Evolutionary conservation across 2,888 invertebrate species (phyloP), one percentile per base, ranked within the genome.

Genomic region (Euzophera pinguis): DNA sequence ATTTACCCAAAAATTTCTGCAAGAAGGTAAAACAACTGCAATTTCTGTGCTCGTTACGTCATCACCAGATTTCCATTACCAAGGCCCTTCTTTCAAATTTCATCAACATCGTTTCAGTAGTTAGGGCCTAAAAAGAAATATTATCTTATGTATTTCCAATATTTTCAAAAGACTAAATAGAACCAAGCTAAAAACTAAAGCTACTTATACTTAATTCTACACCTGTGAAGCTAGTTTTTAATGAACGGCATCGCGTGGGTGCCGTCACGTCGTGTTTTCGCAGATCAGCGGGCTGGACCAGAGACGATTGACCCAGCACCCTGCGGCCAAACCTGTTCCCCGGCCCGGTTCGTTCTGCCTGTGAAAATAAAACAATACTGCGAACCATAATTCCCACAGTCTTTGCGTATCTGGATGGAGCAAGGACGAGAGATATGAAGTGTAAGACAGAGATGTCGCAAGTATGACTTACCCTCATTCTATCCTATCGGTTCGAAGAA

Each of bases 251-350:
- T 73, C 62, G 71, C 71, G 80, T 79, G 71, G 78, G 78, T 39
- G 39, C 14, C 16, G 39, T 39, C 39, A 39, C 65, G 75, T 64
- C 59, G 66, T 70, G 77, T 81, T 78, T 79, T 81, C 73, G 82
- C 80, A 73, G 81, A 84, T 82, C 78, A 69, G 70, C 75, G 76
- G 82, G 75, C 80, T 75, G 77, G 79, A 77, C 79, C 80, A 75
- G 69, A 73, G 70, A 79, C 78, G 77, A 79, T 76, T 83, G 86
- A 85, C 84, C 84, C 66, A 77, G 78, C 79, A 75, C 77, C 78
- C 78, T 72, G 74, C 71, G 69, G 77, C 73, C 73, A 84, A 85
- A 87, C 87, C 85, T 73, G 85, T 86, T 81, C 75, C 64, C 61
- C 59, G 63, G 67, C 67, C 65, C 65, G 43, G 42, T 43, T 27